Percentiles rank a stretch among this genome's conserved stretches.
Evolutionary conservation across 2,888 invertebrate species (phyloP).

Genomic region (Venusia cambrica): DNA sequence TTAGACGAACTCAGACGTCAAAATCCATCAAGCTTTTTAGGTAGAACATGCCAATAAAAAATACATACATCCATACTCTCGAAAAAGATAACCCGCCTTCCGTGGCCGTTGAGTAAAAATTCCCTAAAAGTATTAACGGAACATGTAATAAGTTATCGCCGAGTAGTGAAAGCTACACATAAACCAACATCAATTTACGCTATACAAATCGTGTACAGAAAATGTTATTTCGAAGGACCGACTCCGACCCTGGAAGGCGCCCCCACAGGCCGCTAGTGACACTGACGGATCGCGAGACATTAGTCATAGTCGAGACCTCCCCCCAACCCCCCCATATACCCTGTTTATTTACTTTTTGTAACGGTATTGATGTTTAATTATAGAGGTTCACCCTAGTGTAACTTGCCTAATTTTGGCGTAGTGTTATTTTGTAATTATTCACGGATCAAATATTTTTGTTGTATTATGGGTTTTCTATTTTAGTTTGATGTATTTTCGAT

Average conservation of each 20-base stretch:
- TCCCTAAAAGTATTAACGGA: constrained; percentile 8
- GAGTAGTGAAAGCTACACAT: constrained; percentile 22
- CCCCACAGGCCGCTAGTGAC: constrained; percentile 77
- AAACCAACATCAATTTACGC: constrained; percentile 28
- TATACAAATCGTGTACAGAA: constrained; percentile 54
- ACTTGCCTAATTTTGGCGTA: constrained; percentile 65
- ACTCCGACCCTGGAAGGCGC: constrained; percentile 72
- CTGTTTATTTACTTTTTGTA: constrained; percentile 81
- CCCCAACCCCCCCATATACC: constrained; percentile 72
- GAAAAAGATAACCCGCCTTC: too few relatives aligned
- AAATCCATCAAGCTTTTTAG: too few relatives aligned
- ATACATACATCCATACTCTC: too few relatives aligned
- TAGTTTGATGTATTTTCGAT: constrained; percentile 11
- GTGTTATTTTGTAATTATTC: constrained; percentile 67
- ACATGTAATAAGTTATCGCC: constrained; percentile 13
- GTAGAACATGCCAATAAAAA: too few relatives aligned
- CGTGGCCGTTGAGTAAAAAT: too few relatives aligned
- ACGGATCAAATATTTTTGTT: constrained; percentile 43
- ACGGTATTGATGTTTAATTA: constrained; percentile 81
- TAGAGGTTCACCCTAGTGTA: constrained; percentile 65
- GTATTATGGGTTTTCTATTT: constrained; percentile 26
- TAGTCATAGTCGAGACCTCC: constrained; percentile 84
- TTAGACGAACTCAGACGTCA: too few relatives aligned
- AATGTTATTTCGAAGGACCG: constrained; percentile 72
- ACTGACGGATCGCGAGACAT: constrained; percentile 86